Evolutionary conservation across 2,113 vertebrate genomes (phyloP).

Genomic region (Choloepus hoffmanni): DNA sequence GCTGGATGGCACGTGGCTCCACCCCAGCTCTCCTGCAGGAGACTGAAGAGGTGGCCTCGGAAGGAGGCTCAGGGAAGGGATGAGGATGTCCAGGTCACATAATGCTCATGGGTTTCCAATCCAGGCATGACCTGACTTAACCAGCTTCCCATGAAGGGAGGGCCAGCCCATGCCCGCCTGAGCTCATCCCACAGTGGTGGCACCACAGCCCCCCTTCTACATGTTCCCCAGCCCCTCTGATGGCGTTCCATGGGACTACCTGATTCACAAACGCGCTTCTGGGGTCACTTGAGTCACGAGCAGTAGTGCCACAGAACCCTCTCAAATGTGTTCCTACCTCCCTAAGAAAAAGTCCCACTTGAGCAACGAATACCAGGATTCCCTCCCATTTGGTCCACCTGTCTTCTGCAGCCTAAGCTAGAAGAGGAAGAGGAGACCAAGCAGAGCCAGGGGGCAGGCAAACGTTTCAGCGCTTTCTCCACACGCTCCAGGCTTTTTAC

Average conservation of each 20-base stretch:
- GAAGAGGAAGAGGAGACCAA: too few species aligned
- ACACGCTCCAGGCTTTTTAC: rapidly evolving
- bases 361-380: background rate
- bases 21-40: background rate
- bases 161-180: rapidly evolving
- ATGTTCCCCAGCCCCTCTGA: too few species aligned
- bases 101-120: background rate
- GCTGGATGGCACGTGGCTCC: background rate
- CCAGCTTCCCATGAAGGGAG: background rate
- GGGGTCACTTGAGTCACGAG: background rate
- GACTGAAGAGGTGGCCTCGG: rapidly evolving
- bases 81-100: background rate
- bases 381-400: background rate
- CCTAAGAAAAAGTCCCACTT: background rate
- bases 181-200: too few species aligned
- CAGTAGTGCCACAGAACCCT: background rate
- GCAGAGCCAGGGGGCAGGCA: background rate
- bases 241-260: rapidly evolving
- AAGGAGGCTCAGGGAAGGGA: background rate
- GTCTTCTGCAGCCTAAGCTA: background rate
- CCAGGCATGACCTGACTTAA: background rate
- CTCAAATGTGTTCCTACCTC: background rate
- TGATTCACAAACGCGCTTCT: background rate
- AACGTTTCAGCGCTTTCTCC: background rate
- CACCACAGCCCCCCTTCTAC: too few species aligned